A percentile compares a stretch with the other conserved stretches of the same genome.
Conservation (phyloP, 92 coral and sea anemone genomes). For the Phymanthus crucifer region DNA sequence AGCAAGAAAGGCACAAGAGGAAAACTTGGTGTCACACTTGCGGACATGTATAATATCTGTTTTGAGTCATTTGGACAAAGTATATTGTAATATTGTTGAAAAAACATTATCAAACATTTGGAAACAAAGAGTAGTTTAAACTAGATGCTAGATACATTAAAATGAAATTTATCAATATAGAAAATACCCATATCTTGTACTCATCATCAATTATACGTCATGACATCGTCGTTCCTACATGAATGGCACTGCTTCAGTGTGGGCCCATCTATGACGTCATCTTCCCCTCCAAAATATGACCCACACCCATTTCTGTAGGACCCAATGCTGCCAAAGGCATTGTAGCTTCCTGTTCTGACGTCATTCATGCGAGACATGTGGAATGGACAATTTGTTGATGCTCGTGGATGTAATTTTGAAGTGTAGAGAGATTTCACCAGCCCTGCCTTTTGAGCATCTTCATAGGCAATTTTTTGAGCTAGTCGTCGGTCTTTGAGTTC, state of each 20-base stretch:
- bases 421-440: slow-evolving; percentile 58
- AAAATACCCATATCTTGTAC: slow-evolving; percentile 17
- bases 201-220: slow-evolving; percentile 23
- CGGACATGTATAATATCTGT: slow-evolving; percentile 1
- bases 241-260: slow-evolving; percentile 32
- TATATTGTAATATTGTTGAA: not conserved
- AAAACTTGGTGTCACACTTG: slow-evolving; percentile 16
- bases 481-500: slow-evolving; percentile 70
- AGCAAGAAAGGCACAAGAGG: not conserved
- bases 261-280: slow-evolving; percentile 67
- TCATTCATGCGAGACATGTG: slow-evolving; percentile 44
- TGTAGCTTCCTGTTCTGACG: slow-evolving; percentile 34
- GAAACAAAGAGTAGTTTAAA: slow-evolving; percentile 25
- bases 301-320: slow-evolving; percentile 63
- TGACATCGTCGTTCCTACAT: slow-evolving; percentile 21
- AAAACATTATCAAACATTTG: slow-evolving; percentile 23
- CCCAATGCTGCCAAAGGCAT: slow-evolving; percentile 59
- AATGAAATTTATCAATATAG: slow-evolving; percentile 7
- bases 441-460: slow-evolving; percentile 86
- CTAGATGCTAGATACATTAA: slow-evolving; percentile 34
- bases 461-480: slow-evolving; percentile 81
- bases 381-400: slow-evolving; percentile 56
- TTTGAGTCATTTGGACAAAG: slow-evolving; percentile 19
- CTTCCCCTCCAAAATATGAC: slow-evolving; percentile 52
- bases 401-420: slow-evolving; percentile 74